Evolutionary conservation across 2,113 vertebrate species (phyloP).

Genomic region (Scophthalmus maximus): DNA sequence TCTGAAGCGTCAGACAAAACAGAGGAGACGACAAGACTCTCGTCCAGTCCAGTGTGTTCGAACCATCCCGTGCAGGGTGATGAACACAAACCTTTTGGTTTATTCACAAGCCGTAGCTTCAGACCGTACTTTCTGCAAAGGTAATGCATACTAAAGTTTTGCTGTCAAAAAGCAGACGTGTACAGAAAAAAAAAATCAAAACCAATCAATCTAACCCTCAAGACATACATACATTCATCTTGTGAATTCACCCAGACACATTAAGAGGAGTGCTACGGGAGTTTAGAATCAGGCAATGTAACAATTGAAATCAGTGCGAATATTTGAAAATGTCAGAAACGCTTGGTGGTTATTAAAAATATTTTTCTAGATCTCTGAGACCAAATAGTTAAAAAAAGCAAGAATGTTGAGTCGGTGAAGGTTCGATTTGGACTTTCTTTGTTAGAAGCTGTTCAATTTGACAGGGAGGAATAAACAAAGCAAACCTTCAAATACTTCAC

Average conservation of each 20-base stretch:
- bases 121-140: conserved; percentile 37
- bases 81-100: conserved; percentile 54
- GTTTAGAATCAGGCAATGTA: conserved; percentile 1
- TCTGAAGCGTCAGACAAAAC: conserved; percentile 15
- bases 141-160: conserved; percentile 45
- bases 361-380: neutral
- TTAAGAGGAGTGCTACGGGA: conserved; percentile 44
- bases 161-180: conserved; percentile 52
- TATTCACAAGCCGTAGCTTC: conserved; percentile 52
- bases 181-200: conserved; percentile 48
- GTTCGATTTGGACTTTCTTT: neutral
- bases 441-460: neutral
- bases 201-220: too few species aligned
- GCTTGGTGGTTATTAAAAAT: neutral
- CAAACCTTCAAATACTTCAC: conserved; percentile 12
- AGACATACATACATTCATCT: conserved; percentile 74
- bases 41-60: conserved; percentile 17
- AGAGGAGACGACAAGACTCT: conserved; percentile 18
- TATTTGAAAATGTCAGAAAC: conserved; percentile 12
- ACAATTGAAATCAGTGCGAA: neutral
- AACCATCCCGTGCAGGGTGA: neutral
- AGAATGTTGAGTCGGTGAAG: neutral
- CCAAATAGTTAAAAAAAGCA: conserved; percentile 9
- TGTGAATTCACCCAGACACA: conserved; percentile 50
- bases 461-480: neutral